Evolutionary conservation across 2,797 vertebrate species (phyloP), one percentile per base, ranked within the genome.

Genomic region (Muraenolepis orangiensis): DNA sequence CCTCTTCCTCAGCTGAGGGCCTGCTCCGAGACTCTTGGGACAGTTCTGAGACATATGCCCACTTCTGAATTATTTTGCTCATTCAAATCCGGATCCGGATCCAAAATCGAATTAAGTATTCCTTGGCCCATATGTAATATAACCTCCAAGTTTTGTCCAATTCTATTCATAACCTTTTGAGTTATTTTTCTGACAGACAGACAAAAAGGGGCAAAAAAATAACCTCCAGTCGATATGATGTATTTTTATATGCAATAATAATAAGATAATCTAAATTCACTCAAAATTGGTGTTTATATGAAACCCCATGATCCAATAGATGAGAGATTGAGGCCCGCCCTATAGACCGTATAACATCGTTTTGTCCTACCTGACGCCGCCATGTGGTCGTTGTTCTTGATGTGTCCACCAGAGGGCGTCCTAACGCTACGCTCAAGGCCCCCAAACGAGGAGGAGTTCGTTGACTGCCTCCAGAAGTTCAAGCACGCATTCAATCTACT

Each of bases 401-500:
- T 11, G n/a, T 26, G 23, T 12, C 86, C 84, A 75, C 80, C 81
- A 99, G 98, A 99, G 95, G 98, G 98, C 40, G 95, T 99, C 81
- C 93, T 99, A 77, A 98, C 97, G 0, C 94, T 99, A 71, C 92
- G 98, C 72, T 94, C 97, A 70, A 97, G 94, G 79, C 94, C 96
- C 6, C 98, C 97, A 0, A 75, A 82, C 11, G 93, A 96, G 74
- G 95, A 96, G n/a, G 96, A 97, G 76, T 98, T 98, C 72, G 30
- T 98, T 0, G 95, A 98, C 88, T 98, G 97, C 86, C 95, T 99
- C 82, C 98, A 99, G 88, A 99, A 98, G 78, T 99, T 99, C 89
- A 99, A 99, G 79, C 95, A 98, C 73, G 96, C 95, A 76, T 98
- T 99, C 92, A 99, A 98, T 86, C 95, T 99, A 82, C 93, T 99